Evolutionary conservation across 2,113 vertebrate species (phyloP), one percentile per base, ranked within the genome.

Genomic region (Gallinago media): DNA sequence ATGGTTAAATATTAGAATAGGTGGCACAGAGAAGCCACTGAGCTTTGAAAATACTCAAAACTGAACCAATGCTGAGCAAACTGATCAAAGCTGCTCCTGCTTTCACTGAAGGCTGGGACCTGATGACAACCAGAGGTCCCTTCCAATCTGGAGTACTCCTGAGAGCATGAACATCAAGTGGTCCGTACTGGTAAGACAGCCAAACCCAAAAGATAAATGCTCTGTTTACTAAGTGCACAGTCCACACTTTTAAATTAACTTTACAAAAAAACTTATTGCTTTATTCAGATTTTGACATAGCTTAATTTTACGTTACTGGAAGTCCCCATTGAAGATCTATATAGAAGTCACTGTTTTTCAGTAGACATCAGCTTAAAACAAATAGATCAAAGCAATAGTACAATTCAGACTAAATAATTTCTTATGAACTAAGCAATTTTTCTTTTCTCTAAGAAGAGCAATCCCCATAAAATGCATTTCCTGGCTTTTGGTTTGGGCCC

Each of bases 221-320:
- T 49, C 13, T 36, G 13, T 22, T 68, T 42, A 20, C 15, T 54
- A 79, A 88, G 55, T 7, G 83, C 20, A 88, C 7, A 47, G 8
- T 72, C 49, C 26, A 50, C 15, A 0, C 50, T n/a, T 46, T 36
- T 49, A 36, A 47, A 54, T 40, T 40, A 0, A 36, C 38, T 65
- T 23, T 20, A 65, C 12, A 23, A 50, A 42, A 49, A 77, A 38
- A 5, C 7, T 97, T 97, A 97, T 93, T 96, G 85, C 97, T 98
- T 98, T 96, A 97, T 97, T 97, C 55, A 77, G 23, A 73, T 85
- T 96, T 95, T 93, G 36, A 77, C 74, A 94, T 47, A 96, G 74
- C 56, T 96, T 49, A 96, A 56, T 82, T 91, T 87, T 89, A 68
- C 32, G 61, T 91, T 92, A 95, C 68, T 90, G 54, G 49, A 84